phyloP scores from a whole-genome alignment of 2,797 vertebrate genomes.

The Tragopan temminckii region DNA sequence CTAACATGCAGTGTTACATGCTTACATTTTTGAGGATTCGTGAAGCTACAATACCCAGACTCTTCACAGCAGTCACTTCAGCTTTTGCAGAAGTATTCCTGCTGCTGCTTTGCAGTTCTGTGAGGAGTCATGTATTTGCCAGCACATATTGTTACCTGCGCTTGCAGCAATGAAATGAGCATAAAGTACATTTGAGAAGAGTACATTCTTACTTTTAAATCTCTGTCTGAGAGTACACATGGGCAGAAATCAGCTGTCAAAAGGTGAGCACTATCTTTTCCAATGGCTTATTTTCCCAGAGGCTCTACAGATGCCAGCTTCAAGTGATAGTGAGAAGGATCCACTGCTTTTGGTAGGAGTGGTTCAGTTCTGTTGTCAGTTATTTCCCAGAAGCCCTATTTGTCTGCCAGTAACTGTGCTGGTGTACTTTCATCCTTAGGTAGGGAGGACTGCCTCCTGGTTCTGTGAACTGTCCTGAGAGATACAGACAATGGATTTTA shows the following conservation, averaged over 20 bases:
- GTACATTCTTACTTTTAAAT: not conserved
- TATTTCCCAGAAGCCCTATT: not conserved
- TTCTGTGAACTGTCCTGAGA: not conserved
- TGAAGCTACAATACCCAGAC: not conserved
- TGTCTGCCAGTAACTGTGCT: not conserved
- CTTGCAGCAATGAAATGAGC: not conserved
- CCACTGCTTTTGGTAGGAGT: not conserved
- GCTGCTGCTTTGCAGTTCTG: not conserved
- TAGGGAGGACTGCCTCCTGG: not conserved
- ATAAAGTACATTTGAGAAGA: not conserved
- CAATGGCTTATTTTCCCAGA: not conserved
- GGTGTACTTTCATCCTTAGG: not conserved
- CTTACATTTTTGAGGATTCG: not conserved
- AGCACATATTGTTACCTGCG: not conserved
- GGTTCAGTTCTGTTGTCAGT: fast-evolving
- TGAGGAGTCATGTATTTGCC: fast-evolving
- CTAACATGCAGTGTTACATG: not conserved
- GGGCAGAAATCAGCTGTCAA: not conserved
- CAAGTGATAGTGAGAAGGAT: not conserved
- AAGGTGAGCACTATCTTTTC: not conserved
- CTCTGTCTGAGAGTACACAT: not conserved
- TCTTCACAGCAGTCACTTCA: not conserved
- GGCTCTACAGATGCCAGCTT: not conserved
- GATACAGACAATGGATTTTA: not conserved
- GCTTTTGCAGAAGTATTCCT: not conserved